Conservation (phyloP, 1,140 invertebrate genomes). For the Eurosta solidaginis region DNA sequence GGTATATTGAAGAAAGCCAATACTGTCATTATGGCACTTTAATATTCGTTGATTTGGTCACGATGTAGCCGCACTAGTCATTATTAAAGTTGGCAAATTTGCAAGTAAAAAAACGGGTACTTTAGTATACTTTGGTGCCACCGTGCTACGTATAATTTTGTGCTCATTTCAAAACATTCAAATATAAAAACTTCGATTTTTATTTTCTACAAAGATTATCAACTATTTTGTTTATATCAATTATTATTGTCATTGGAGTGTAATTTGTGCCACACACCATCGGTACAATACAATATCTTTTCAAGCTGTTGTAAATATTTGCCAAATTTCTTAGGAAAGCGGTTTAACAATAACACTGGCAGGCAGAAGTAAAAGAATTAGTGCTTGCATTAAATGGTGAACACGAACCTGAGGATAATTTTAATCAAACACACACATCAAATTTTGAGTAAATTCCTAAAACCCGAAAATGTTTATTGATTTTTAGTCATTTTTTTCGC, state of each 20-base stretch:
- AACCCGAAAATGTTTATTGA: no score
- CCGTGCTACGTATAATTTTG: not conserved
- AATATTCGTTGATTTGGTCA: conserved; percentile 22
- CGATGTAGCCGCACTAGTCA: not conserved
- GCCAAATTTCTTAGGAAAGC: no score
- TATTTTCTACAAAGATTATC: not conserved
- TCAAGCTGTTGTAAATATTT: not conserved
- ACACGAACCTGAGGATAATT: no score
- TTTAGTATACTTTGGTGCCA: not conserved
- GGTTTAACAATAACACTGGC: no score
- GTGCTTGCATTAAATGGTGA: no score
- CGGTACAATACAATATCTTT: no score
- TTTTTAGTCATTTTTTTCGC: no score
- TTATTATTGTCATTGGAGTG: conserved; percentile 1
- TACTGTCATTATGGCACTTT: conserved; percentile 25
- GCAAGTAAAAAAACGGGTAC: not conserved
- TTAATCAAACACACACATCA: no score
- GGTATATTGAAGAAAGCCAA: not conserved
- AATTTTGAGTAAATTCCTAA: no score
- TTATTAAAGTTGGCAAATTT: not conserved
- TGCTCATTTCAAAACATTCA: not conserved
- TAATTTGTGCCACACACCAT: conserved; percentile 6
- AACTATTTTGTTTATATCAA: not conserved
- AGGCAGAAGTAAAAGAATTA: no score
- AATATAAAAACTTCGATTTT: not conserved